A percentile compares a stretch with the other conserved stretches of the same genome.
Evolutionary conservation across 2,888 invertebrate genomes (phyloP).

Genomic region (Cactoblastis cactorum): DNA sequence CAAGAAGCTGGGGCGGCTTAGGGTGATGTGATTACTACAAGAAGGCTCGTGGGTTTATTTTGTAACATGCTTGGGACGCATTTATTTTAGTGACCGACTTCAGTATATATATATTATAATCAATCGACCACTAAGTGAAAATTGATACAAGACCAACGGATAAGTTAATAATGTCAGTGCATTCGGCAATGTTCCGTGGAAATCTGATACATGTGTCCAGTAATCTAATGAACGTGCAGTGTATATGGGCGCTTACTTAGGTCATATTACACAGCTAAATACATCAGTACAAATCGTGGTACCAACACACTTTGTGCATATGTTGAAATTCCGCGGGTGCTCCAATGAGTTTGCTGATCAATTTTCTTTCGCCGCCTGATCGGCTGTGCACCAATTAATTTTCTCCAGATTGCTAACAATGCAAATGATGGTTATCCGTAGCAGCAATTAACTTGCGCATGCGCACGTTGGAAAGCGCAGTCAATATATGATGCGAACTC

Average conservation of each 20-base stretch:
- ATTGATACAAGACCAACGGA: constrained; percentile 19
- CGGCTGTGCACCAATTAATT: constrained; percentile 63
- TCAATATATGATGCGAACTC: constrained; percentile 48
- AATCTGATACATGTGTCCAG: constrained; percentile 23
- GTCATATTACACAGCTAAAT: not conserved
- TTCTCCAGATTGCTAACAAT: constrained; percentile 69
- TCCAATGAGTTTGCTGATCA: constrained; percentile 36
- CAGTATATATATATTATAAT: not conserved
- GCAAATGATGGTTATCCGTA: constrained; percentile 72
- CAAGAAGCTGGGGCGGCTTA: constrained; percentile 77
- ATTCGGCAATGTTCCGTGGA: constrained; percentile 28
- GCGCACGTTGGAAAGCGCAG: constrained; percentile 62
- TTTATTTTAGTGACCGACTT: constrained; percentile 12
- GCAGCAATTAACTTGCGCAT: constrained; percentile 55
- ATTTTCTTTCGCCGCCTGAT: constrained; percentile 50
- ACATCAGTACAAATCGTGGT: not conserved
- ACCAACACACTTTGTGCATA: constrained; percentile 22
- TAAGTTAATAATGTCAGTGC: constrained; percentile 22
- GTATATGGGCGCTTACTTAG: constrained; percentile 4
- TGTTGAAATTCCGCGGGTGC: constrained; percentile 27
- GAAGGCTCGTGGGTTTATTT: constrained; percentile 38
- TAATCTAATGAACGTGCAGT: constrained; percentile 17
- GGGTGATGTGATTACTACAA: constrained; percentile 21
- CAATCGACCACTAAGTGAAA: constrained; percentile 18
- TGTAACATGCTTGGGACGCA: constrained; percentile 35